A percentile compares a stretch with the other conserved stretches of the same genome.
phyloP scores from a whole-genome alignment of 2,888 invertebrate genomes.

The Eupithecia insigniata region DNA sequence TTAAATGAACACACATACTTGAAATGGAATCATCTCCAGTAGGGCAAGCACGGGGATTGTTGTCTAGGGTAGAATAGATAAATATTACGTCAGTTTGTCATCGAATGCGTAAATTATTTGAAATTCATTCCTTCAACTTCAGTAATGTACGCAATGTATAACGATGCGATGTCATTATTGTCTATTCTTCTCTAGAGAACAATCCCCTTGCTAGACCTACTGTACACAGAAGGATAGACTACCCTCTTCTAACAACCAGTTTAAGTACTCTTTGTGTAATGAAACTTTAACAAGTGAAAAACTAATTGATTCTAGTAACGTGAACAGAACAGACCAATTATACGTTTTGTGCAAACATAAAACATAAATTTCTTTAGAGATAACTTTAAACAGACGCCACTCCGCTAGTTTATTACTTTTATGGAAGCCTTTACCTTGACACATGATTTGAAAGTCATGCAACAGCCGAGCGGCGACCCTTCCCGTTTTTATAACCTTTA shows the following conservation, averaged over 20 bases:
- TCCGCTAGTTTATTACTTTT: not conserved
- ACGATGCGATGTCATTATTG: no score
- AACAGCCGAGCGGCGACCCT: constrained; percentile 23
- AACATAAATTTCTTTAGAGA: constrained; percentile 41
- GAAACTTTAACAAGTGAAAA: constrained; percentile 24
- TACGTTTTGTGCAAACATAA: constrained; percentile 42
- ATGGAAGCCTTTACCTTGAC: constrained; percentile 10
- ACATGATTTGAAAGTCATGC: not conserved
- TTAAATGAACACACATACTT: constrained; percentile 34
- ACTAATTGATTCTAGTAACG: constrained; percentile 29
- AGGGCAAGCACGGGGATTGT: no score
- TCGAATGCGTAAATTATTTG: no score
- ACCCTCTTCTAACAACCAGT: not conserved
- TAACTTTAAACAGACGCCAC: constrained; percentile 28
- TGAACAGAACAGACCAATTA: constrained; percentile 31
- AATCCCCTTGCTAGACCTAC: no score
- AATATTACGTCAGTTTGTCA: no score
- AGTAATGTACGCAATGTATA: no score
- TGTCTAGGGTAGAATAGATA: no score
- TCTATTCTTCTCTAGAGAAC: no score
- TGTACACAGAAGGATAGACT: no score
- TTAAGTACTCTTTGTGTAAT: constrained; percentile 22
- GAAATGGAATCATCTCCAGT: constrained; percentile 6
- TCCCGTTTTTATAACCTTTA: constrained; percentile 22
- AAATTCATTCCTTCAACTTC: no score